These are phyloP conservation scores for Drosophila baimaii DNA, from an alignment of 1,140 invertebrate genomes.

Conservation along the genomic window DNA sequence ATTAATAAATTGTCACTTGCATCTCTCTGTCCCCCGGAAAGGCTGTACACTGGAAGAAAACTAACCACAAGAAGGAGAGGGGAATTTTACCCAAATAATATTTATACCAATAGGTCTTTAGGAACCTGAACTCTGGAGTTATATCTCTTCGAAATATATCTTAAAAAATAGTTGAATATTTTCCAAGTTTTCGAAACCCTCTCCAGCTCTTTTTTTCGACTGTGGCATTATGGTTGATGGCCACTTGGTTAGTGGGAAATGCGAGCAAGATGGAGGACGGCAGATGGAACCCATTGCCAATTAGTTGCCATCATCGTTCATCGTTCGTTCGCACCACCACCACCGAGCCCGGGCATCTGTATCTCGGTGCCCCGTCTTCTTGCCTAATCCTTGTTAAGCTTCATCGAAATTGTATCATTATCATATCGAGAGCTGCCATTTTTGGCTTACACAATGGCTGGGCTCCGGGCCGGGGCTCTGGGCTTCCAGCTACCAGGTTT, in stretches of 20 bases:
- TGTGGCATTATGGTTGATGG: conserved; percentile 56
- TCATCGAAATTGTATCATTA: conserved; percentile 81
- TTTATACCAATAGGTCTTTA: no score
- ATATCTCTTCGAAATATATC: no score
- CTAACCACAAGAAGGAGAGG: neutral
- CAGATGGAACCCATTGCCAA: conserved; percentile 56
- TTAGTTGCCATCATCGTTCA: conserved; percentile 76
- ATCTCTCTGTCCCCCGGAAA: conserved; percentile 33
- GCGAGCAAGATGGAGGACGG: conserved; percentile 6
- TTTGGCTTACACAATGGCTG: conserved; percentile 55
- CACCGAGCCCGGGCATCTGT: neutral
- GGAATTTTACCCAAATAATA: no score
- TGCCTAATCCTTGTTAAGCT: conserved; percentile 74
- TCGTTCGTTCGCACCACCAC: conserved; percentile 17
- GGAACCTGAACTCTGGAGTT: no score
- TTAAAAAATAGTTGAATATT: neutral
- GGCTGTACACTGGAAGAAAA: neutral
- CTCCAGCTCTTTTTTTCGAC: neutral
- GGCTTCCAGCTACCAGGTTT: neutral
- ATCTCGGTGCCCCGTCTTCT: neutral
- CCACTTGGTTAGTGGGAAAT: conserved; percentile 34
- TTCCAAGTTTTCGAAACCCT: no score
- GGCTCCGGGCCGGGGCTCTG: neutral
- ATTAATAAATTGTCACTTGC: conserved; percentile 83
- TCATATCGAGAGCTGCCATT: conserved; percentile 76